Conservation (phyloP, 2,888 invertebrate species). For the Portevinia maculata region DNA sequence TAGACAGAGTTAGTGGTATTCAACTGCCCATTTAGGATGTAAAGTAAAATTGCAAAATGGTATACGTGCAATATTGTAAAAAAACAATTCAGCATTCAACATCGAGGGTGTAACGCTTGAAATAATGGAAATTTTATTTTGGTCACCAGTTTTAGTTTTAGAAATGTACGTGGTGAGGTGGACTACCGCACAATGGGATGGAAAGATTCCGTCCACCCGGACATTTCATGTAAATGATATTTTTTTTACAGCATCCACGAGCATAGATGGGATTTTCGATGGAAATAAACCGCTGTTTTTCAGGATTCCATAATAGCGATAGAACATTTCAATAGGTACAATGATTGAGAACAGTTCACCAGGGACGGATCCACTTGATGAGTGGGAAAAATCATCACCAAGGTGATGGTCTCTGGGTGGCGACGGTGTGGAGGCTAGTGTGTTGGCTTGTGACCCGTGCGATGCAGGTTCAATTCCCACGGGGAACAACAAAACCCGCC, state of each 20-base stretch:
- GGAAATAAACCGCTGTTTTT: slow-evolving; percentile 35
- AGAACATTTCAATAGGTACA: slow-evolving; percentile 1
- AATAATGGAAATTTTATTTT: slow-evolving; percentile 65
- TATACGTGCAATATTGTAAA: slow-evolving; percentile 52
- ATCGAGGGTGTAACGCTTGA: slow-evolving; percentile 44
- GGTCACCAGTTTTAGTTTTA: slow-evolving; percentile 35
- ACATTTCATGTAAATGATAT: background rate
- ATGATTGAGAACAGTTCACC: slow-evolving; percentile 14
- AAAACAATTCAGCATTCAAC: slow-evolving; percentile 62
- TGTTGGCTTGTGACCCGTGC: too few relatives aligned
- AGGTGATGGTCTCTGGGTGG: too few relatives aligned
- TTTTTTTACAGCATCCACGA: background rate
- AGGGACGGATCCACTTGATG: slow-evolving; percentile 21
- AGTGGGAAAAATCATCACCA: background rate
- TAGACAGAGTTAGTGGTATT: slow-evolving; percentile 65
- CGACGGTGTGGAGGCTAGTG: too few relatives aligned
- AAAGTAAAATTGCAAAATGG: slow-evolving; percentile 66
- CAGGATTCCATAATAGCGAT: slow-evolving; percentile 8
- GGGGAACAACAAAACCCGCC: too few relatives aligned
- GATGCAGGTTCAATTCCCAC: too few relatives aligned
- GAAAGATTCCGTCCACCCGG: slow-evolving; percentile 13
- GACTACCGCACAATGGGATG: slow-evolving; percentile 1
- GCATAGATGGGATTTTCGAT: slow-evolving; percentile 45
- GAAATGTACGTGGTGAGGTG: slow-evolving; percentile 29
- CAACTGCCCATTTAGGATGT: slow-evolving; percentile 62